Base-by-base conservation (phyloP, 1,140 invertebrate genomes). In the Solenopsis fugax region DNA sequence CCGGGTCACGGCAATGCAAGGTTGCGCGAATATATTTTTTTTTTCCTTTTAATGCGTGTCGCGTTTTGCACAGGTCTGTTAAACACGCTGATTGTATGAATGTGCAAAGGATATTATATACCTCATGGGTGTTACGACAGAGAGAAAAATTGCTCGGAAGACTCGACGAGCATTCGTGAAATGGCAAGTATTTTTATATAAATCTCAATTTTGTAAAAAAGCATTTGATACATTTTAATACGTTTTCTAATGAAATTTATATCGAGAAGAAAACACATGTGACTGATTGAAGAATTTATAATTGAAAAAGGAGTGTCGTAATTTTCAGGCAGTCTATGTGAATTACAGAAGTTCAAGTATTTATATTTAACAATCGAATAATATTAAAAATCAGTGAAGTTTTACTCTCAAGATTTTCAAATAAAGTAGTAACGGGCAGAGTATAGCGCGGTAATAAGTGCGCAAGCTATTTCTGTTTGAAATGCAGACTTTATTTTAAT, bases 51-150 rank as follows among this genome's bases (percentile, higher is more conserved):
- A 90, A 81, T 87, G 69, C 13, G 54, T 86, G 86, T 92, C 89
- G 85, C 88, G 82, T 93, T 93, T 93, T 90, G 89, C 88, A 85
- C 67, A 88, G 65, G 80, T 84, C 73, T 91, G 89, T 92, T 93
- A 93, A 88, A 29, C 29, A 72, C 85, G 50, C 67, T 86, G 62
- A 67, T 72, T 89, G 84, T 93, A 93, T 90, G 92, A 91, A 93
- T 92, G 90, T 81, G 56, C 45, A 29, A 37, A 41, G 18, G 13
- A 24, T 54, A 58, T 84, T 84, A 73, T 54, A n/a, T 69, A 37
- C 7, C 54, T 24, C 12, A 41, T 16, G 4, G 6, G 29, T 81
- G 16, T 41, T 41, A 41, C 21, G 34, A 81, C 13, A 71, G 34
- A 67, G 54, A 54, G 10, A 65, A 18, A n/a, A 13, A 78, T 77